A percentile compares a stretch with the other conserved stretches of the same genome.
These are phyloP conservation scores for rabbit (Oryctolagus cuniculus) DNA, from an alignment of 2,113 vertebrate species.

Conservation along the genomic window DNA sequence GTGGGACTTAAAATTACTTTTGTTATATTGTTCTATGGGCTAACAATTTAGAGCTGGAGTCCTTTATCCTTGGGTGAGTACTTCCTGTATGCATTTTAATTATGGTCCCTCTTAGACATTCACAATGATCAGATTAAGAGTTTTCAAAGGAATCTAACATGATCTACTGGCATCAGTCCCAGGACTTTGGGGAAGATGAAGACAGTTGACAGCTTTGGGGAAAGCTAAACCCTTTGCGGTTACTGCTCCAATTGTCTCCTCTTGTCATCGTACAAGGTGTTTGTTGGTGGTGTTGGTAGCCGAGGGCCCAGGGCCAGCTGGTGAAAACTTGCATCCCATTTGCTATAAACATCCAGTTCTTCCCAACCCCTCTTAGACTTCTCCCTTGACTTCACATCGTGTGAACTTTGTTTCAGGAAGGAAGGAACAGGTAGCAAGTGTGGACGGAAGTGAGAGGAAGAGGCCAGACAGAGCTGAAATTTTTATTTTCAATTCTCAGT, in stretches of 20 bases:
- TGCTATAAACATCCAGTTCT: not conserved
- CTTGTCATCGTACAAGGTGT: not conserved
- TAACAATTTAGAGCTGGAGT: not conserved
- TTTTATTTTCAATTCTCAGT: not conserved
- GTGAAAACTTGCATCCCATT: not conserved
- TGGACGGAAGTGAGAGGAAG: not conserved
- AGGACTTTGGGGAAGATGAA: slow-evolving; percentile 29
- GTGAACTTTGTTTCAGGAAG: not conserved
- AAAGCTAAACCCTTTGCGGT: not conserved
- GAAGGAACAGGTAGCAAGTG: not conserved
- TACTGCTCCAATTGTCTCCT: not conserved
- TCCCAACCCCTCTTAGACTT: fast-evolving
- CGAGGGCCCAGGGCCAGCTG: not conserved
- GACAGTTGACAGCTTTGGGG: not conserved
- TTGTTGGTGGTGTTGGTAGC: not conserved
- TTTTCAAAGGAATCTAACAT: slow-evolving; percentile 26
- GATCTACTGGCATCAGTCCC: not conserved
- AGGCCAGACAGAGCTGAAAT: not conserved
- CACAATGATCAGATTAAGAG: not conserved
- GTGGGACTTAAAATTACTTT: not conserved
- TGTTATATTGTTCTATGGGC: not conserved
- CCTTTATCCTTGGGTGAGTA: not conserved
- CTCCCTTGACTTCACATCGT: not conserved
- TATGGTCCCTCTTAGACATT: not conserved
- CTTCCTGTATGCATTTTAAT: not conserved